Conservation (phyloP, 2,797 vertebrate species). For the Ctenochaetus hawaiiensis region DNA sequence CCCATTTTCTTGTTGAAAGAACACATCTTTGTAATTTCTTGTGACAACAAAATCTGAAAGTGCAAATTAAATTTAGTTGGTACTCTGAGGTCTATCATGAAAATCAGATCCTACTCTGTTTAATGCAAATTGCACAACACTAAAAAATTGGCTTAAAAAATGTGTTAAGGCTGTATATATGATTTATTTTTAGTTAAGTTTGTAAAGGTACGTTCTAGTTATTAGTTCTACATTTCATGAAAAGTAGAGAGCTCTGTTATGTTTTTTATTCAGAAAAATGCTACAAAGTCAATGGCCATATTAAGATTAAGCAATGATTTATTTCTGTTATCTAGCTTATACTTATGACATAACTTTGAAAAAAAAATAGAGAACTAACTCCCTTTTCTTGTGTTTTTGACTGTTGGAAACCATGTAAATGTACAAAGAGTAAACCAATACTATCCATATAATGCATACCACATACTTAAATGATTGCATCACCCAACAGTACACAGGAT, state of each 20-base stretch:
- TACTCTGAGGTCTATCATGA: neutral
- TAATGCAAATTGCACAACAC: neutral
- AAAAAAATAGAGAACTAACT: neutral
- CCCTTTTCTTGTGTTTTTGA: neutral
- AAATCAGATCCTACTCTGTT: neutral
- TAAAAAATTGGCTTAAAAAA: neutral
- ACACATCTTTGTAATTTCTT: neutral
- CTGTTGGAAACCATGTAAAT: neutral
- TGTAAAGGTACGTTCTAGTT: neutral
- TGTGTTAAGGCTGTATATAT: neutral
- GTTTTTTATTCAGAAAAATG: neutral
- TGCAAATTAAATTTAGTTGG: slow-evolving; percentile 10
- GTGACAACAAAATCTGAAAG: slow-evolving; percentile 18
- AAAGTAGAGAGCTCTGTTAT: neutral
- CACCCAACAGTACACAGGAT: slow-evolving; percentile 86
- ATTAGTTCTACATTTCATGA: neutral
- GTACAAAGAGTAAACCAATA: neutral
- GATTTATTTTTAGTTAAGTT: neutral
- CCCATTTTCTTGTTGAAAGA: slow-evolving; percentile 21
- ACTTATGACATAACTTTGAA: neutral
- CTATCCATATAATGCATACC: neutral
- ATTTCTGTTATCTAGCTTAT: neutral
- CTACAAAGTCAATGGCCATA: neutral
- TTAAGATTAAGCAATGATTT: neutral
- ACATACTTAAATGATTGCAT: slow-evolving; percentile 19